These are phyloP conservation scores for Sarcoramphus papa DNA, from an alignment of 2,797 vertebrate genomes.

Conservation along the genomic window DNA sequence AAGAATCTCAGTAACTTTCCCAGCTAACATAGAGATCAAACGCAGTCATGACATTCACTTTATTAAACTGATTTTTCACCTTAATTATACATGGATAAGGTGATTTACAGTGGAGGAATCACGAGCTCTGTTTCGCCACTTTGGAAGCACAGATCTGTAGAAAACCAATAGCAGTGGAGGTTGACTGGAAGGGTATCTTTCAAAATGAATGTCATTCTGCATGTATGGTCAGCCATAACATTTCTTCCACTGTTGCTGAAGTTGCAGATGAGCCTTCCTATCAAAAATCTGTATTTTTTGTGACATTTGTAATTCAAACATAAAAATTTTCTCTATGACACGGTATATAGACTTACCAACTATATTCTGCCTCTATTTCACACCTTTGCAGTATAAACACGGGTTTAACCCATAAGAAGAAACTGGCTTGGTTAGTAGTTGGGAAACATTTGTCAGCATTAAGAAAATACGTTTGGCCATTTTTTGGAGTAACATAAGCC, in stretches of 20 bases:
- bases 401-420: not conserved
- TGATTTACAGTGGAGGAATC: not conserved
- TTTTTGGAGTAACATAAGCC: not conserved
- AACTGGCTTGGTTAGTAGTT: not conserved
- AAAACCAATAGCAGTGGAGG: not conserved
- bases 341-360: not conserved
- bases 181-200: not conserved
- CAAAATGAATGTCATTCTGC: not conserved
- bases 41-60: not conserved
- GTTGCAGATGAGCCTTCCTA: not conserved
- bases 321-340: not conserved
- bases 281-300: not conserved
- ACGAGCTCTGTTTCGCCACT: not conserved
- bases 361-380: not conserved
- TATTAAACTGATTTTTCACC: conserved; percentile 43
- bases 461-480: not conserved
- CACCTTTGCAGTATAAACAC: not conserved
- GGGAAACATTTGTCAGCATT: not conserved
- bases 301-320: not conserved
- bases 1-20: not conserved
- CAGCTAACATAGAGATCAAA: not conserved
- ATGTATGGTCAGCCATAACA: not conserved
- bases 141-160: not conserved
- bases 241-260: not conserved
- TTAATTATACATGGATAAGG: not conserved